Base-by-base conservation (phyloP, 1,140 invertebrate genomes). In the Aphaenogaster ashmeadi region DNA sequence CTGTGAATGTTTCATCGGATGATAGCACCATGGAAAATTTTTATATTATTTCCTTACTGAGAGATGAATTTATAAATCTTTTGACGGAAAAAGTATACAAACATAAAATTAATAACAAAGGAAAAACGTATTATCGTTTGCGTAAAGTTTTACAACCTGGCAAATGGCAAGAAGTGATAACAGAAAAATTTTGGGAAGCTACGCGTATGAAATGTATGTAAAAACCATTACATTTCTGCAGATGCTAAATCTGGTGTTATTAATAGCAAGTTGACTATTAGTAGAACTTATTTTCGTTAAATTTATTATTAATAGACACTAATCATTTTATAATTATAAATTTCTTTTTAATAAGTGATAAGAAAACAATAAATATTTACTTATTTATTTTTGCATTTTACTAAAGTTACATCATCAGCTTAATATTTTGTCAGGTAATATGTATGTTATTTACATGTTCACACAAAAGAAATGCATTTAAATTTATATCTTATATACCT, bases 161-260 rank as follows among this genome's bases (percentile, higher is more conserved):
- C 0, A 64, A 64, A 36, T 64, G 15, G 36, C 62, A 47, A 11
- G 38, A 69, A 8, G 3, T 69, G 2, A 69, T 47, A 1, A 62
- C 58, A 36, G 33, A 62, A 13, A 62, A 62, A 21, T 62, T 62
- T 27, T 62, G 60, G 33, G 11, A 62, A 62, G 33, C 60, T 62
- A 62, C 60, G 7, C 13, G 7, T 6, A 52, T 72, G 27, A 72
- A 72, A 72, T 72, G 69, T 72, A 13, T 72, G 54, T 5, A 72
- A 72, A 36, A 72, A 72, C 11, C 69, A 71, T 27, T 71, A 72
- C 9, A 72, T 72, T 52, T 72, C 69, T 52, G 47, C 47, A 52
- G 47, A 72, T 54, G 47, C 47, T 18, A 72, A 52, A 72, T 18
- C 27, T 52, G 47, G 69, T 8, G 8, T 36, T 5, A 72, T 72